These are phyloP conservation scores for Zaprionus ornatus DNA, from an alignment of 1,140 invertebrate genomes.

Conservation along the genomic window DNA sequence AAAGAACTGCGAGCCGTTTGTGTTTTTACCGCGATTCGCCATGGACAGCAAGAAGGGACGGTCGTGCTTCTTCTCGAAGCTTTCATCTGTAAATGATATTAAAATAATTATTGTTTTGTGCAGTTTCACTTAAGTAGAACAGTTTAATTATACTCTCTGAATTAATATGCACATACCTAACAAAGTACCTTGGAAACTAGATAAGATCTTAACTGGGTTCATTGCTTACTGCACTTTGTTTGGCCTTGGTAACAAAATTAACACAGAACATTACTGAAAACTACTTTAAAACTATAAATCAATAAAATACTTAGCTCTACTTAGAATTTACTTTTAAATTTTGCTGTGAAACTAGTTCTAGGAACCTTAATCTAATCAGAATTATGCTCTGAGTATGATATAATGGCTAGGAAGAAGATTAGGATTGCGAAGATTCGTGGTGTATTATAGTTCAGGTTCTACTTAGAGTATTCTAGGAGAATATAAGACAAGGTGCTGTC, in stretches of 20 bases:
- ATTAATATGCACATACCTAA: not conserved
- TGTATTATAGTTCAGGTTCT: too few relatives aligned
- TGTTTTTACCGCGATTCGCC: constrained; percentile 98
- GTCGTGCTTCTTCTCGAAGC: constrained; percentile 95
- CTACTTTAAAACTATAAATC: not conserved
- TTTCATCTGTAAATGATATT: constrained; percentile 90
- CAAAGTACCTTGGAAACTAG: not conserved
- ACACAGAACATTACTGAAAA: not conserved
- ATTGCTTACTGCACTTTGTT: not conserved
- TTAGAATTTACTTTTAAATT: not conserved
- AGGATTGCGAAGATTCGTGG: too few relatives aligned
- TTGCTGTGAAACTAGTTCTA: not conserved
- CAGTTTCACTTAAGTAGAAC: not conserved
- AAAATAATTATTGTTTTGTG: constrained; percentile 6
- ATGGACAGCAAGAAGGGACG: constrained; percentile 94
- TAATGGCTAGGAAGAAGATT: too few relatives aligned
- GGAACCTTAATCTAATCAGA: not conserved
- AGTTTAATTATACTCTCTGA: too few relatives aligned
- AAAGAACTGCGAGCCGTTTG: constrained; percentile 99
- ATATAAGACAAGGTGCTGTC: not conserved
- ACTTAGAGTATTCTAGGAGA: not conserved
- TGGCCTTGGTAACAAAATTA: constrained; percentile 1
- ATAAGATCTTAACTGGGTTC: not conserved
- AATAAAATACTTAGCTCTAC: not conserved
- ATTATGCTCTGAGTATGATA: not conserved